These are phyloP conservation scores for Leucopsar rothschildi DNA, from an alignment of 2,113 vertebrate species.

Conservation along the genomic window DNA sequence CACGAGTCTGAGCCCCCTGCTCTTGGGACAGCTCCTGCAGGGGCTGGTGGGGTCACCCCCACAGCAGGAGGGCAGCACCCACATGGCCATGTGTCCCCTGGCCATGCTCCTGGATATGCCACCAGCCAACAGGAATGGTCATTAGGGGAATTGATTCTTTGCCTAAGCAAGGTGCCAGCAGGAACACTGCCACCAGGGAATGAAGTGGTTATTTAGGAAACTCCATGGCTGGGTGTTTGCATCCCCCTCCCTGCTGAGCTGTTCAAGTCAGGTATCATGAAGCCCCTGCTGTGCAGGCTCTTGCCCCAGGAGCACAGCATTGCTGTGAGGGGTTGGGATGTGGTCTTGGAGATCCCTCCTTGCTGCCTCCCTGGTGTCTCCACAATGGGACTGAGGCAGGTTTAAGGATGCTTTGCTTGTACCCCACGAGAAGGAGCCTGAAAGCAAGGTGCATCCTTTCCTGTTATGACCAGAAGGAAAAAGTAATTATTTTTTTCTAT, in stretches of 20 bases:
- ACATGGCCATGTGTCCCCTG: fast-evolving
- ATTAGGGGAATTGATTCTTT: background rate
- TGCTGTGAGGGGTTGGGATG: background rate
- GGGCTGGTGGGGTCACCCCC: background rate
- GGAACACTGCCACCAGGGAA: fast-evolving
- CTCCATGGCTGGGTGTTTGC: fast-evolving
- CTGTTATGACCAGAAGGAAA: background rate
- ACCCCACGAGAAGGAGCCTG: background rate
- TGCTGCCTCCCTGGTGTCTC: background rate
- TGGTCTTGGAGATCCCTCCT: background rate
- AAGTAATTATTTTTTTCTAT: fast-evolving
- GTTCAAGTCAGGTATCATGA: background rate
- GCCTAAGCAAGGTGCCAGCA: background rate
- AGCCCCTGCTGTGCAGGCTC: background rate
- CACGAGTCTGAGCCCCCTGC: background rate
- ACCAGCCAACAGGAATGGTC: fast-evolving
- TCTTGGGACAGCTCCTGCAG: background rate
- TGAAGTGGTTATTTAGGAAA: background rate
- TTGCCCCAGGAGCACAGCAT: background rate
- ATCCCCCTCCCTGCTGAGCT: background rate
- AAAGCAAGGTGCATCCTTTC: background rate
- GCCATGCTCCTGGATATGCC: background rate
- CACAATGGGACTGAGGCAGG: fast-evolving
- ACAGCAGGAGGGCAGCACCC: background rate
- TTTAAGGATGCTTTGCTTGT: background rate